Percentiles rank a stretch among this genome's conserved stretches.
These are phyloP conservation scores for Drosophila nannoptera DNA, from an alignment of 1,140 invertebrate genomes.

Conservation along the genomic window DNA sequence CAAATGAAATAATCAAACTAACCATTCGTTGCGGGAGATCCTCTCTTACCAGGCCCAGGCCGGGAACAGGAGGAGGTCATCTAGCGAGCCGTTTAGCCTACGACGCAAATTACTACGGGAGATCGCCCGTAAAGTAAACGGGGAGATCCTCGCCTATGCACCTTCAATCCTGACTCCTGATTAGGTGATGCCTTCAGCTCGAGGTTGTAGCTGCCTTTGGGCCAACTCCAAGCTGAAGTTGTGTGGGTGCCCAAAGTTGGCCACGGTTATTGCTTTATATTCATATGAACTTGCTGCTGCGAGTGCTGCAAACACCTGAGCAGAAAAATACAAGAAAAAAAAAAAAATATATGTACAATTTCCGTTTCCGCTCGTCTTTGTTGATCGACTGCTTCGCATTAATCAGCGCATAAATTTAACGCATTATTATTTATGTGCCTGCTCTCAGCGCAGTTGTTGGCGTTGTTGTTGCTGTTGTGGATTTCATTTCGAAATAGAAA, in stretches of 20 bases:
- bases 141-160: too few species aligned
- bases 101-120: too few species aligned
- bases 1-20: not conserved
- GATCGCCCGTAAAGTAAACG: too few species aligned
- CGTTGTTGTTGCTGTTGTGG: conserved; percentile 35
- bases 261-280: conserved; percentile 35
- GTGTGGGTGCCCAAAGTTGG: not conserved
- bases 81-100: too few species aligned
- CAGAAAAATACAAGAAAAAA: not conserved
- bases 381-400: conserved; percentile 72
- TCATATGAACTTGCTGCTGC: conserved; percentile 54
- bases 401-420: conserved; percentile 77
- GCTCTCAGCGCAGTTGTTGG: conserved; percentile 32
- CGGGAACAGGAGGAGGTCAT: too few species aligned
- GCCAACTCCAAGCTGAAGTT: too few species aligned
- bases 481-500: conserved; percentile 74
- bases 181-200: too few species aligned
- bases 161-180: too few species aligned
- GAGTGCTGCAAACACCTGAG: conserved; percentile 58
- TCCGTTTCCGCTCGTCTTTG: conserved; percentile 21
- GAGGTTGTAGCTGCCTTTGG: too few species aligned
- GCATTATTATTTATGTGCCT: conserved; percentile 74
- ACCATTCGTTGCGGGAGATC: too few species aligned
- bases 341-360: conserved; percentile 2
- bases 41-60: too few species aligned